Percentiles rank a stretch among this genome's conserved stretches.
Conservation (phyloP, 2,888 invertebrate species). For the Blastobasis adustella region DNA sequence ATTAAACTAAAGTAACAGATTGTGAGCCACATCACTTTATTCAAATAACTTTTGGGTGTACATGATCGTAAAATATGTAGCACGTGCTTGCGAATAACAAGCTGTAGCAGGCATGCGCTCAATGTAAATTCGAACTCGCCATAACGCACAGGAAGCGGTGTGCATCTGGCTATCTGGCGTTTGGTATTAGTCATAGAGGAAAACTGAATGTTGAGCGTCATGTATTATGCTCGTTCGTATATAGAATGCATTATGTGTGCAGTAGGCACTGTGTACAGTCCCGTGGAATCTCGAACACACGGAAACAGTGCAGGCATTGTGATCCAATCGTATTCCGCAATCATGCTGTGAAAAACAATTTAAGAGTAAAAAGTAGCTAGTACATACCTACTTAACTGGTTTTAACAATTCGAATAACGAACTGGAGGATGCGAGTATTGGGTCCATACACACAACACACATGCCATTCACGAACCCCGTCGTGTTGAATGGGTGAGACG, state of each 20-base stretch:
- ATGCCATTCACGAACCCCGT: background rate
- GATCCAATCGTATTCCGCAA: background rate
- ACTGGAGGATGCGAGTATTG: too few species aligned
- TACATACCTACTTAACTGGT: too few species aligned
- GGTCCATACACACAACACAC: too few species aligned
- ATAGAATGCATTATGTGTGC: too few species aligned
- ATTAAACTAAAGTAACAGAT: too few species aligned
- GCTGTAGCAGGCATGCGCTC: slow-evolving; percentile 43
- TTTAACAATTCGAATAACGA: too few species aligned
- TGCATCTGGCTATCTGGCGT: slow-evolving; percentile 47
- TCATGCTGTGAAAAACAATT: too few species aligned
- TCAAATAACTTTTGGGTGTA: slow-evolving; percentile 8
- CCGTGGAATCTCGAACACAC: slow-evolving; percentile 20
- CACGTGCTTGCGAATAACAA: slow-evolving; percentile 51
- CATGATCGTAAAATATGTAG: slow-evolving; percentile 43
- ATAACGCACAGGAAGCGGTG: slow-evolving; percentile 46
- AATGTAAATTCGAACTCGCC: slow-evolving; percentile 40
- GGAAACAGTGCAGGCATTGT: slow-evolving; percentile 18
- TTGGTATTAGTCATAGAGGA: slow-evolving; percentile 35
- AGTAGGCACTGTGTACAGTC: too few species aligned
- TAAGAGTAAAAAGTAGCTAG: too few species aligned
- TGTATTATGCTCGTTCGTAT: too few species aligned
- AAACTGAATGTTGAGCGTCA: slow-evolving; percentile 32
- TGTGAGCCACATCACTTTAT: too few species aligned
- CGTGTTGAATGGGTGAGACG: slow-evolving; percentile 32